Conservation (phyloP, 2,888 invertebrate species). For the Drosophila fulvimacula region DNA sequence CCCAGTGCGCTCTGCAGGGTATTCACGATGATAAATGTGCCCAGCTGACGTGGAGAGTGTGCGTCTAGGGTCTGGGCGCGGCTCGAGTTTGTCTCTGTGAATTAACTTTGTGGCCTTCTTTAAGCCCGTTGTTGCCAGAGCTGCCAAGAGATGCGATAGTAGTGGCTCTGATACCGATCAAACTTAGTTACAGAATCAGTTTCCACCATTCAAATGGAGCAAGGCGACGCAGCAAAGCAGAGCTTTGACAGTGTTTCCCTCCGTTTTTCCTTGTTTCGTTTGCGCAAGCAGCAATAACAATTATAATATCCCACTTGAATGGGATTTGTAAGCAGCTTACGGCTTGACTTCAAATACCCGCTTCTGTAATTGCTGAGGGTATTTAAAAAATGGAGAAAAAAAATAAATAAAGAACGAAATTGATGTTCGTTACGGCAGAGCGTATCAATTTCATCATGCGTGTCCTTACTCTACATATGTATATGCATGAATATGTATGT, state of each 20-base stretch:
- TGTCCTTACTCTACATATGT: conserved; percentile 45
- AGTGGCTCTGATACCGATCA: neutral
- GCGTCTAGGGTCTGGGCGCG: neutral
- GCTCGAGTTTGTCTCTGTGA: neutral
- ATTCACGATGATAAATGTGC: neutral
- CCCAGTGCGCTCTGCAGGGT: conserved; percentile 1
- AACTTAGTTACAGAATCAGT: neutral
- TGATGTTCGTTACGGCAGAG: conserved; percentile 63
- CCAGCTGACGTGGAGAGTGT: neutral
- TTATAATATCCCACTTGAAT: neutral
- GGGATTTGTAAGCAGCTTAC: conserved; percentile 5
- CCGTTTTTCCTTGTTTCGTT: no score
- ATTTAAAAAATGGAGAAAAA: conserved; percentile 14
- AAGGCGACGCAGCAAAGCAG: neutral
- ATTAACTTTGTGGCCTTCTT: neutral
- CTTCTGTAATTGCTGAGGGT: conserved; percentile 12
- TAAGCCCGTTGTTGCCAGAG: neutral
- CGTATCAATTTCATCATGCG: conserved; percentile 79
- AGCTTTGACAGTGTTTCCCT: no score
- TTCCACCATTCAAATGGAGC: neutral
- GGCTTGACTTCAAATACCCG: neutral
- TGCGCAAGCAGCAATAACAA: neutral
- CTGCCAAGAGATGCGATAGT: neutral
- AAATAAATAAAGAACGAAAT: conserved; percentile 11
- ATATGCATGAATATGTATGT: neutral